Evolutionary conservation across 2,797 vertebrate genomes (phyloP).

Genomic region (Enteromius viviparus): DNA sequence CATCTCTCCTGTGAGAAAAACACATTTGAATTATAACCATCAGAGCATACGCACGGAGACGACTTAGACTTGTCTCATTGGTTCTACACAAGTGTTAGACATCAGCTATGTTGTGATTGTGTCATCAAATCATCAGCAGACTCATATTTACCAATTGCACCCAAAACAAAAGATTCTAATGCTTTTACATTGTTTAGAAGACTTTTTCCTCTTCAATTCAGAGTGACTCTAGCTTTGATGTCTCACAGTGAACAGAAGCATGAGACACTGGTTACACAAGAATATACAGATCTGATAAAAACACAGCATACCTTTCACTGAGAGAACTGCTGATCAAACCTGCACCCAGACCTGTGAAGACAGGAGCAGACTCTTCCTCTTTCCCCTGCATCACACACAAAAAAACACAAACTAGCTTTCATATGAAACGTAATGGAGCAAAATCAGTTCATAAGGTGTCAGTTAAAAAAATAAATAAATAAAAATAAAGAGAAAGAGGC

Average conservation of each 20-base stretch:
- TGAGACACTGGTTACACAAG: not conserved
- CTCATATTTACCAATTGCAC: not conserved
- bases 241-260: not conserved
- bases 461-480: not conserved
- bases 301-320: slow-evolving; percentile 17
- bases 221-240: not conserved
- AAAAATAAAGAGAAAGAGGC: no score
- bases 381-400: slow-evolving; percentile 37
- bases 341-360: not conserved
- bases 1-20: not conserved
- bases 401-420: not conserved
- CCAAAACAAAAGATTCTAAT: not conserved
- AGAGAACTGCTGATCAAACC: not conserved
- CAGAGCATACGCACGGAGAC: not conserved
- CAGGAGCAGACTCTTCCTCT: slow-evolving; percentile 16
- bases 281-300: not conserved
- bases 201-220: not conserved
- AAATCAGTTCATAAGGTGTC: not conserved
- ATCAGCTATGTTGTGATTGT: not conserved
- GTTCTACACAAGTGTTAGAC: not conserved
- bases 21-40: not conserved
- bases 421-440: not conserved
- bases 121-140: not conserved
- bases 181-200: not conserved
- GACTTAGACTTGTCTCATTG: not conserved